phyloP scores from a whole-genome alignment of 2,113 vertebrate genomes.

The Carlito syrichta region DNA sequence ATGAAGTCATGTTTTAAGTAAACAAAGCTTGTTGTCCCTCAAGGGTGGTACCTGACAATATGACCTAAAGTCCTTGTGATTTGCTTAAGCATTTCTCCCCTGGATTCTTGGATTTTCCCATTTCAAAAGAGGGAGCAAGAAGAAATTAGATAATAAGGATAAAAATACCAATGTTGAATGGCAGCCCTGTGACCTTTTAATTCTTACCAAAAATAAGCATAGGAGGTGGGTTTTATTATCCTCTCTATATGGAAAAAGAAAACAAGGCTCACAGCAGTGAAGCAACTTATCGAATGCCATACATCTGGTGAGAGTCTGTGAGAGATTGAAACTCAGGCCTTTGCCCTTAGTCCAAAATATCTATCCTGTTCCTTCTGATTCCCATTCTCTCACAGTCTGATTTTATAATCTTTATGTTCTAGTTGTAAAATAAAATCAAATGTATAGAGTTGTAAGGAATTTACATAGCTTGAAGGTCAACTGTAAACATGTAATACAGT shows the following conservation, averaged over 20 bases:
- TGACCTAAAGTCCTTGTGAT: neutral
- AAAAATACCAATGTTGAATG: neutral
- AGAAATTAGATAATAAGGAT: neutral
- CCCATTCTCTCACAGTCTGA: neutral
- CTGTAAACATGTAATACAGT: neutral
- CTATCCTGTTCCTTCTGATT: neutral
- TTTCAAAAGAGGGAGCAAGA: neutral
- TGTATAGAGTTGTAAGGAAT: neutral
- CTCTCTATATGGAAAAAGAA: neutral
- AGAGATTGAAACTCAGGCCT: neutral
- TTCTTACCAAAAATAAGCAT: neutral
- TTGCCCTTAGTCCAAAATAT: neutral
- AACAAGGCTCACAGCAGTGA: neutral
- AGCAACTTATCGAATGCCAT: neutral
- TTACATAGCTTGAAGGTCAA: neutral
- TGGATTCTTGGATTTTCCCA: neutral
- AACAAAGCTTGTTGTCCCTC: neutral
- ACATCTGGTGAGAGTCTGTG: neutral
- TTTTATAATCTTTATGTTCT: neutral
- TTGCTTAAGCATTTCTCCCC: neutral
- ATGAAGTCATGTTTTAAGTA: neutral
- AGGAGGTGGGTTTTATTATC: neutral
- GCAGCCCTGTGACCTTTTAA: neutral
- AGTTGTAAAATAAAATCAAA: neutral
- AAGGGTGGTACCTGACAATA: rapidly evolving